These are phyloP conservation scores for Dicyrtomina minuta DNA, from an alignment of 2,888 invertebrate genomes.

Conservation along the genomic window DNA sequence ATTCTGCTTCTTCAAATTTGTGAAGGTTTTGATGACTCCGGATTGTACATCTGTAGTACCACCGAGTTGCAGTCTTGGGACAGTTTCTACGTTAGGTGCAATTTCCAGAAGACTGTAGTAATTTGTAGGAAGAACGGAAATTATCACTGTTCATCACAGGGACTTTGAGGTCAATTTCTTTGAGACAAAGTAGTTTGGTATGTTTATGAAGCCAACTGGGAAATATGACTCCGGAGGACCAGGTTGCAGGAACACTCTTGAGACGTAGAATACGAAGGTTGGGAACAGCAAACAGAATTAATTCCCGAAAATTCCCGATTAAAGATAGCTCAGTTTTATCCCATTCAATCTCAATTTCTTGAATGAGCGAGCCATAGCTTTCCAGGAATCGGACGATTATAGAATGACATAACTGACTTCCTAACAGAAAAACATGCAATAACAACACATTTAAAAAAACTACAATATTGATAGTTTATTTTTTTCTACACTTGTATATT, in stretches of 20 bases:
- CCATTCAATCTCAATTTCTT: not conserved
- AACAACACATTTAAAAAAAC: too few species aligned
- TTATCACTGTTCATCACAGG: not conserved
- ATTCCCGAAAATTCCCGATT: not conserved
- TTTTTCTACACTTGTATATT: too few species aligned
- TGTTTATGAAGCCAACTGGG: not conserved
- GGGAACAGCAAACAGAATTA: not conserved
- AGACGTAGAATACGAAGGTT: constrained; percentile 1
- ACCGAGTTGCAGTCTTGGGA: not conserved
- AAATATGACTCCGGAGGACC: not conserved
- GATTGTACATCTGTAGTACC: not conserved
- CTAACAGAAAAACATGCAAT: too few species aligned
- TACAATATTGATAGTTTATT: too few species aligned
- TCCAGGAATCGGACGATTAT: not conserved
- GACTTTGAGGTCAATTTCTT: not conserved
- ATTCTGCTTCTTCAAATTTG: not conserved
- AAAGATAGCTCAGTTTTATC: not conserved
- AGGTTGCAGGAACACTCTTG: not conserved
- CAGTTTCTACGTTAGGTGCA: constrained; percentile 2
- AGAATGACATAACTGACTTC: not conserved
- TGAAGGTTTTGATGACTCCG: not conserved
- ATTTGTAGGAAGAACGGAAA: not conserved
- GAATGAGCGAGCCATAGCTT: not conserved
- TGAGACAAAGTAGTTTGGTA: not conserved
- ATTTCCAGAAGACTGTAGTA: not conserved